Conservation (phyloP, 2,888 invertebrate species). For the Ennomos fuscantarius region DNA sequence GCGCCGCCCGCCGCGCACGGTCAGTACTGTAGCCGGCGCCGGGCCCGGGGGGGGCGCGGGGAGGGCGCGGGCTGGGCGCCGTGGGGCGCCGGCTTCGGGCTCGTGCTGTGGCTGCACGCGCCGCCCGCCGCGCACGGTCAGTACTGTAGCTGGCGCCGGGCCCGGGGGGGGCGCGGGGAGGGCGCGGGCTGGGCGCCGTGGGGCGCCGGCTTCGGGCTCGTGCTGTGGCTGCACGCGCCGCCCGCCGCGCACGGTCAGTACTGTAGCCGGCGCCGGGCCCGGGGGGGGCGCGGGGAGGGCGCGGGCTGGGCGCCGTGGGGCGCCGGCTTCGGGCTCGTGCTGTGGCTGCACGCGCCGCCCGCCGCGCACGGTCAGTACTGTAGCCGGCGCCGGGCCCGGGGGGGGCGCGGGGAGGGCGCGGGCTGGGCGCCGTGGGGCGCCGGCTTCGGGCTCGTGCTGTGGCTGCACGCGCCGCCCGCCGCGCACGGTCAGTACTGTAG, state of each 20-base stretch:
- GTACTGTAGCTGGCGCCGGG: slow-evolving; percentile 55
- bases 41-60: slow-evolving; percentile 62
- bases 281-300: slow-evolving; percentile 70
- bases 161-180: slow-evolving; percentile 66
- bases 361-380: slow-evolving; percentile 14
- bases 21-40: slow-evolving; percentile 51
- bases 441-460: no score
- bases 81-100: slow-evolving; percentile 87
- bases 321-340: slow-evolving; percentile 84
- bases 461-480: no score
- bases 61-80: slow-evolving; percentile 86
- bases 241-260: slow-evolving; percentile 33
- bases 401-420: no score
- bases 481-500: no score
- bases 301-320: slow-evolving; percentile 87
- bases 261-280: slow-evolving; percentile 59
- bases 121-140: slow-evolving; percentile 46
- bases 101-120: slow-evolving; percentile 82
- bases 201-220: slow-evolving; percentile 85
- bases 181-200: slow-evolving; percentile 87
- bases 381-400: no score
- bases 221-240: slow-evolving; percentile 82
- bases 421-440: no score
- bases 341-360: slow-evolving; percentile 81
- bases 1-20: slow-evolving; percentile 54